Base-by-base conservation (phyloP, 2,888 invertebrate genomes). In the Serripes groenlandicus region DNA sequence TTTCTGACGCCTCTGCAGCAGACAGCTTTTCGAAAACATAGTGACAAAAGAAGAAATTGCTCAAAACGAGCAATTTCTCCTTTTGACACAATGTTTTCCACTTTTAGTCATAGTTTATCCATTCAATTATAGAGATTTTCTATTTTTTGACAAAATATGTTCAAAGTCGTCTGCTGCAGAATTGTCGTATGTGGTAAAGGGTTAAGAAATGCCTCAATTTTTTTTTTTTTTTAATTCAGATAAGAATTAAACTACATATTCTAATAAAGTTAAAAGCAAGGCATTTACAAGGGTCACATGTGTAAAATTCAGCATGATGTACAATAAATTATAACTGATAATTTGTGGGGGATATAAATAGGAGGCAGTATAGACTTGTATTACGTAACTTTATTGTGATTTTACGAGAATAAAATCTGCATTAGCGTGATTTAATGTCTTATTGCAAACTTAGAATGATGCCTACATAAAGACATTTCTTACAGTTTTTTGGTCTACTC, bases 401-500 rank as follows among this genome's bases (percentile, higher is more conserved):
- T 56, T 56, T 56, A 56, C 5, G 56, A 56, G 3, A 2, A 1
- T 56, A 11, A 26, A 56, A 56, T 26, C 23, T 11, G 56, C 56
- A 56, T 56, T 56, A 9, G 1, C 21, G 56, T n/a, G 56, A 56
- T 56, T 56, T 56, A 56, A 56, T 26, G 23, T 11, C 56, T 56
- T 56, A 23, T 23, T 56, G 21, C n/a, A 26, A 26, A 11, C 23
- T 9, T 23, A 56, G 1, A 56, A 1, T 56, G 56, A 56, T 56
- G 56, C 23, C 56, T 56, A 26, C 56, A 56, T 56, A 56, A 56
- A 2, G 56, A 56, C 56, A 56, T 56, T n/a, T n/a, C n/a, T 56
- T 4, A n/a, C 56, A n/a, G n/a, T 23, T n/a, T 1, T 15, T 26
- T 4, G 56, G 56, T 2, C 23, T n/a, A 56, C 56, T 56, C 56